Evolutionary conservation across 2,797 vertebrate genomes (phyloP), one percentile per base, ranked within the genome.

Genomic region (Gorsachius magnificus): DNA sequence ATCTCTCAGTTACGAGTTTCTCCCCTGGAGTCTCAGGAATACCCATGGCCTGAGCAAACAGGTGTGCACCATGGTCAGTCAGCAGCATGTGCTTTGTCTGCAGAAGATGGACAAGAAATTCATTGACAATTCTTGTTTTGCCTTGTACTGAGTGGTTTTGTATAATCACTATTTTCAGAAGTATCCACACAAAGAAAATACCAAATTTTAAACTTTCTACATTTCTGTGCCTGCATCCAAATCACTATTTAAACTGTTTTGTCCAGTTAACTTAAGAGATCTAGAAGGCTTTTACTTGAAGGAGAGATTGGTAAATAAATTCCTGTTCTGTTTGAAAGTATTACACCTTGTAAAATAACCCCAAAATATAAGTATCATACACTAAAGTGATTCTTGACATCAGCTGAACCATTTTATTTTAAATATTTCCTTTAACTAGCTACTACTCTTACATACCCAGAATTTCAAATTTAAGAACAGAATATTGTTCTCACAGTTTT

Each of bases 71-170:
- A 38, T 97, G 97, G 69, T 98, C 98, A 20, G 99, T 99, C 92
- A 99, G 98, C 95, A 98, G 98, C 89, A 97, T 94, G n/a, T 99
- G 99, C 45, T 97, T 98, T 0, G 99, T 99, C 99, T 99, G 93
- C 83, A 93, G 56, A 95, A 45, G 91, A 88, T 90, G 87, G 50
- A 76, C 57, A 96, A 70, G 84, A 83, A 60, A 77, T 50, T 70
- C 1, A 24, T 0, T 82, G 46, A 41, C 20, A 70, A 11, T 28
- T 72, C 41, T 43, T 43, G 41, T 43, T 43, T 43, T 43, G 41
- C 15, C 22, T 89, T 61, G 29, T n/a, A 74, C 48, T 29, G 9
- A 61, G 45, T 18, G 61, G 38, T 48, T 85, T 45, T 54, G 20
- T 41, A n/a, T 17, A 66, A 87, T 17, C 8, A 7, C 33, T 45